Conservation (phyloP, 1,140 invertebrate species). For the Ptiloglossa arizonensis region DNA sequence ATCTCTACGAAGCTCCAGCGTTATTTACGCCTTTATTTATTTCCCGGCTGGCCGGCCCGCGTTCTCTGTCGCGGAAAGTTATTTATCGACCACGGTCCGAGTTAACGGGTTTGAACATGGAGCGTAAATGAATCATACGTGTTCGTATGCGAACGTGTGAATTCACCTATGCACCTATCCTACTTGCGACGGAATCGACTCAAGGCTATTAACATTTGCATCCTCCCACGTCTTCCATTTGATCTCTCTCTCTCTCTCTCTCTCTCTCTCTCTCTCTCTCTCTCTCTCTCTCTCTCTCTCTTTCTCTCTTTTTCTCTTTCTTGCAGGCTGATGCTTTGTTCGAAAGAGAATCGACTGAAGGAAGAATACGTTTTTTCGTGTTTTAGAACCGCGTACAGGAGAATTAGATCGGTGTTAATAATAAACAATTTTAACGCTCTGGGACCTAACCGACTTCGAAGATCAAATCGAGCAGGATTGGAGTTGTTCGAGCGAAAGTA, state of each 20-base stretch:
- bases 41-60: not conserved
- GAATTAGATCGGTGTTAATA: too few species aligned
- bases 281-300: not conserved
- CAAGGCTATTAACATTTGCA: constrained; percentile 77
- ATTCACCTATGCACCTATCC: constrained; percentile 69
- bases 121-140: constrained; percentile 60
- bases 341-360: not conserved
- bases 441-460: too few species aligned
- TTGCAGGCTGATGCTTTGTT: too few species aligned
- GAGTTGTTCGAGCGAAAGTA: too few species aligned
- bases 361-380: not conserved
- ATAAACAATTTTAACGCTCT: too few species aligned
- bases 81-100: constrained; percentile 49
- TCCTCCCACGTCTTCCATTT: constrained; percentile 73
- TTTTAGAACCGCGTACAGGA: not conserved
- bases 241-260: constrained; percentile 34
- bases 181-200: constrained; percentile 70
- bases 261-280: not conserved
- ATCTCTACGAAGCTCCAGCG: not conserved
- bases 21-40: not conserved
- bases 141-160: constrained; percentile 65
- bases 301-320: too few species aligned
- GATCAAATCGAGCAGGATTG: too few species aligned
- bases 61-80: constrained; percentile 36
- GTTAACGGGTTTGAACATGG: constrained; percentile 61